phyloP scores from a whole-genome alignment of 23 tunicate genomes.

The Diplosoma virens region DNA sequence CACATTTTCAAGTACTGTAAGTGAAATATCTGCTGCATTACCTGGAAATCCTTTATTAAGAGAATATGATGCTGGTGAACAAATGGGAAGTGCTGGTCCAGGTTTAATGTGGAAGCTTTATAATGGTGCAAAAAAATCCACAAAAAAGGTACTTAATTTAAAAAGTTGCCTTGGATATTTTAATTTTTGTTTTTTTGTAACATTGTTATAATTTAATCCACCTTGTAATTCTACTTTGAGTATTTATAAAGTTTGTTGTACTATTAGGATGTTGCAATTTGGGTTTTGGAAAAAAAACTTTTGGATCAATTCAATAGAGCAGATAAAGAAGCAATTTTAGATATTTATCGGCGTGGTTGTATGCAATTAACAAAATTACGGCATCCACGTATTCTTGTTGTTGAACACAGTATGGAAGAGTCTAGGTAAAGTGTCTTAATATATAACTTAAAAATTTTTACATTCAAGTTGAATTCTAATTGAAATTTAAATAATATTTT shows the following conservation, averaged over 20 bases:
- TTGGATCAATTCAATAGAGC: slow-evolving; percentile 58
- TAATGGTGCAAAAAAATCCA: slow-evolving; percentile 71
- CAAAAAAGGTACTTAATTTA: slow-evolving; percentile 57
- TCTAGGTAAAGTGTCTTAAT: slow-evolving; percentile 63
- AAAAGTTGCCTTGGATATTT: background rate
- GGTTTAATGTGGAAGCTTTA: slow-evolving; percentile 77
- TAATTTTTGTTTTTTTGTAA: background rate
- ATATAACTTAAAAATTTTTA: no score
- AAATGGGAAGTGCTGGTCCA: slow-evolving; percentile 85
- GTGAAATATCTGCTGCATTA: slow-evolving; percentile 80
- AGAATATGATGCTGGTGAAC: slow-evolving; percentile 82
- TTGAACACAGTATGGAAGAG: slow-evolving; percentile 89
- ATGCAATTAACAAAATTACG: slow-evolving; percentile 67
- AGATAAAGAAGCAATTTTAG: slow-evolving; percentile 58
- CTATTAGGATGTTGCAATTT: slow-evolving; percentile 70
- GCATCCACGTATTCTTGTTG: slow-evolving; percentile 89
- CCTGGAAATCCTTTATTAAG: slow-evolving; percentile 90
- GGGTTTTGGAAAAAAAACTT: slow-evolving; percentile 73
- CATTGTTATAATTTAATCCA: background rate
- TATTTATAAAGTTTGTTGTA: no score
- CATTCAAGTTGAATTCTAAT: background rate
- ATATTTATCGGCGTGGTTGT: slow-evolving; percentile 58
- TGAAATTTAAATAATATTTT: background rate
- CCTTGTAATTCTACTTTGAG: background rate
- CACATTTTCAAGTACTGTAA: slow-evolving; percentile 82